These are phyloP conservation scores for Megaptera novaeangliae DNA, from an alignment of 2,113 vertebrate genomes.

Conservation along the genomic window DNA sequence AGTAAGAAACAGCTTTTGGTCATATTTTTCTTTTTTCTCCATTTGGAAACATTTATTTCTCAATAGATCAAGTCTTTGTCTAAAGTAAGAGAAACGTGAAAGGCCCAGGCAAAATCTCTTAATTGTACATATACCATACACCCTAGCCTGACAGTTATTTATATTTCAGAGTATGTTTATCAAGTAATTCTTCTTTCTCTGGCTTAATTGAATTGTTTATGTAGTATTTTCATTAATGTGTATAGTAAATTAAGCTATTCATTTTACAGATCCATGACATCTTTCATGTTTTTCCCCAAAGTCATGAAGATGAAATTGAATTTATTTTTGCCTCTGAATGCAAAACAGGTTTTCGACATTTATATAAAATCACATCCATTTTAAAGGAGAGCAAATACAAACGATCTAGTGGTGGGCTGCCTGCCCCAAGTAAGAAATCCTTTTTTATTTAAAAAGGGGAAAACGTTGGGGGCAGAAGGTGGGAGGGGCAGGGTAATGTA, in stretches of 20 bases:
- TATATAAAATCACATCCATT: conserved; percentile 82
- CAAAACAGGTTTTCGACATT: conserved; percentile 87
- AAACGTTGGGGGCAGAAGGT: not conserved
- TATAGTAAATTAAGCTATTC: conserved; percentile 60
- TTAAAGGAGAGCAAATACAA: conserved; percentile 85
- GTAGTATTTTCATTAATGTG: conserved; percentile 14
- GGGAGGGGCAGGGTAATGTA: not conserved
- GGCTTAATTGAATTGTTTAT: conserved; percentile 4
- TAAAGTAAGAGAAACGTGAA: conserved; percentile 47
- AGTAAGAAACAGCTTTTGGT: conserved; percentile 1
- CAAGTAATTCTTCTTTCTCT: conserved; percentile 2
- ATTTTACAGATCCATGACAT: conserved; percentile 86
- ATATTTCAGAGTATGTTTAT: conserved; percentile 4
- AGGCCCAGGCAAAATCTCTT: not conserved
- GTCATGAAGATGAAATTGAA: conserved; percentile 83
- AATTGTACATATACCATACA: not conserved
- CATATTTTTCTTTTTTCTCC: conserved; percentile 5
- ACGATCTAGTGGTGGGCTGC: conserved; percentile 79
- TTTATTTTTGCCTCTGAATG: conserved; percentile 89
- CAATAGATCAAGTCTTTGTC: not conserved
- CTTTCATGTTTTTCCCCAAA: conserved; percentile 86
- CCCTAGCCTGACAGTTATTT: not conserved
- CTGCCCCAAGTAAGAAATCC: conserved; percentile 79
- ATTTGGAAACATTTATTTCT: conserved; percentile 47
- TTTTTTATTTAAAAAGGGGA: conserved; percentile 20